A percentile compares a stretch with the other conserved stretches of the same genome.
Evolutionary conservation across 2,113 vertebrate species (phyloP).

Genomic region (Colius striatus): DNA sequence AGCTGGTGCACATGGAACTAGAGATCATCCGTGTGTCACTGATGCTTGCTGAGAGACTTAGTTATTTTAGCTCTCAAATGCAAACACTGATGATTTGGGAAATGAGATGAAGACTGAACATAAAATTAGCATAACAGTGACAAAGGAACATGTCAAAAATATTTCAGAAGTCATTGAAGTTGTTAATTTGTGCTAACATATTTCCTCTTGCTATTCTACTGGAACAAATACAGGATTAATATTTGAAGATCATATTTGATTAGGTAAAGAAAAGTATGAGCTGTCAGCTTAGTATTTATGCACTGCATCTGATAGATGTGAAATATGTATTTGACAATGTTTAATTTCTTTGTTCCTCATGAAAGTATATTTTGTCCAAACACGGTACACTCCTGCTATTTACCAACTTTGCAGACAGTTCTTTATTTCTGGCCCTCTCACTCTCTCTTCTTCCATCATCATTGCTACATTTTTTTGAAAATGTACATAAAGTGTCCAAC

Average conservation of each 20-base stretch:
- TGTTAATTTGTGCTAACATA: background rate
- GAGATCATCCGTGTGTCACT: background rate
- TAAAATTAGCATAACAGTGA: background rate
- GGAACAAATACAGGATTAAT: background rate
- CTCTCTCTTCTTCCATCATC: background rate
- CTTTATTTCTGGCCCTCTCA: background rate
- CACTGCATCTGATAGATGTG: background rate
- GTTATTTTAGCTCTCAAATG: background rate
- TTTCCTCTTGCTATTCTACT: background rate
- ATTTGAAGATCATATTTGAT: constrained; percentile 1
- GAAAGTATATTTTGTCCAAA: background rate
- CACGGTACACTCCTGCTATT: background rate
- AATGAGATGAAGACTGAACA: constrained; percentile 3
- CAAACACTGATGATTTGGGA: background rate
- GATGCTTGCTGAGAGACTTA: background rate
- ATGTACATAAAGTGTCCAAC: background rate
- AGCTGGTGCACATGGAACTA: background rate
- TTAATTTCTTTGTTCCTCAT: background rate
- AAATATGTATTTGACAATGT: background rate
- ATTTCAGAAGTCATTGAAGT: constrained; percentile 22
- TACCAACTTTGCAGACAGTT: background rate
- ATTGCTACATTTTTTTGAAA: background rate
- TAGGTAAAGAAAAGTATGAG: background rate
- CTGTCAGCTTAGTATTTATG: background rate
- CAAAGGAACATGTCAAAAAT: background rate